phyloP scores from a whole-genome alignment of 2,797 vertebrate species.

The Falco novaeseelandiae region DNA sequence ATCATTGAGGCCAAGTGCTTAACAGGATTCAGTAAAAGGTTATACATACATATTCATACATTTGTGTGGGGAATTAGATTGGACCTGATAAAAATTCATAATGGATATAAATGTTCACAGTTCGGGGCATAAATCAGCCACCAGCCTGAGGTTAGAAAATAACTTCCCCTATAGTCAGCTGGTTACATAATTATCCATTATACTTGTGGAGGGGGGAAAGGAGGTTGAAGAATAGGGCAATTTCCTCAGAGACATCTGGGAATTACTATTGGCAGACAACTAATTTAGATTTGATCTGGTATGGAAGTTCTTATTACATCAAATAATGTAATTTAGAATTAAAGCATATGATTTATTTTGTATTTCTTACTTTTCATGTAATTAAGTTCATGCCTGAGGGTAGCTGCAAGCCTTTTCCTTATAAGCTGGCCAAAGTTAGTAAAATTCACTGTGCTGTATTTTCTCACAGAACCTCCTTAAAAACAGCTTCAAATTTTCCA shows the following conservation, averaged over 20 bases:
- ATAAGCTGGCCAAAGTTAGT: not conserved
- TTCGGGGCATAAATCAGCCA: slow-evolving; percentile 56
- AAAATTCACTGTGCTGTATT: not conserved
- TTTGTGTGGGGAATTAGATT: slow-evolving; percentile 46
- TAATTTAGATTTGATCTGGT: slow-evolving; percentile 57
- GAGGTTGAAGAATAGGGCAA: slow-evolving; percentile 62
- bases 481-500: slow-evolving; percentile 38
- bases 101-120: slow-evolving; percentile 55
- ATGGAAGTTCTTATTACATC: slow-evolving; percentile 59
- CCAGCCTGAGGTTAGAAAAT: slow-evolving; percentile 41
- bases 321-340: slow-evolving; percentile 57
- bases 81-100: slow-evolving; percentile 51
- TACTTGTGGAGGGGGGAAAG: not conserved
- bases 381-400: slow-evolving; percentile 38
- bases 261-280: slow-evolving; percentile 62
- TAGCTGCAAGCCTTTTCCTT: slow-evolving; percentile 5
- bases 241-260: slow-evolving; percentile 53
- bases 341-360: slow-evolving; percentile 66
- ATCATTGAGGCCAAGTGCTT: slow-evolving; percentile 4
- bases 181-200: slow-evolving; percentile 58
- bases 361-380: slow-evolving; percentile 44
- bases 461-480: slow-evolving; percentile 41
- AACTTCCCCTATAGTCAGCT: slow-evolving; percentile 32
- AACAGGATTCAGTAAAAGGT: slow-evolving; percentile 42
- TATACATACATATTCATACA: slow-evolving; percentile 63